Percentiles rank a stretch among this genome's conserved stretches.
Conservation (phyloP, 2,113 vertebrate species). For the Phaethon lepturus region DNA sequence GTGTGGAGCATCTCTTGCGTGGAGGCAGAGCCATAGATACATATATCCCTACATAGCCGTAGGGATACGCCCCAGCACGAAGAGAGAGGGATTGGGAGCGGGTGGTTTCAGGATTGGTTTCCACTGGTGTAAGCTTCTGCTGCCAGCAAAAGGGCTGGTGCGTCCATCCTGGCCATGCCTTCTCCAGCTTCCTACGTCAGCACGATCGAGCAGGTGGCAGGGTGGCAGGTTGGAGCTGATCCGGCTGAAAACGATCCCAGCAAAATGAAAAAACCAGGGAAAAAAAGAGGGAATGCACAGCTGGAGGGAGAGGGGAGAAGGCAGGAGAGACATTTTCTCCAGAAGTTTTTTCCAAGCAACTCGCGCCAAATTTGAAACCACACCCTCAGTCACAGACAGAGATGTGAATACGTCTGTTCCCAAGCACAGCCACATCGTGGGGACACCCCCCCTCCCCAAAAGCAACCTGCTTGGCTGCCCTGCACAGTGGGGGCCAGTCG, state of each 20-base stretch:
- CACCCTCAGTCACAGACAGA: slow-evolving; percentile 63
- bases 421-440: neutral
- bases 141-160: neutral
- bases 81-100: rapidly evolving
- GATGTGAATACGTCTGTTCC: slow-evolving; percentile 34
- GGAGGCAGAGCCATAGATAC: neutral
- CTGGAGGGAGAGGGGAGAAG: neutral
- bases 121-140: neutral
- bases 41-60: rapidly evolving
- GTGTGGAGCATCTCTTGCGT: neutral
- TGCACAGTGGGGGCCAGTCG: rapidly evolving
- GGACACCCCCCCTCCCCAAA: neutral
- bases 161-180: neutral
- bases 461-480: neutral
- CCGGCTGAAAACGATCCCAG: neutral
- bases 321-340: slow-evolving; percentile 2
- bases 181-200: neutral
- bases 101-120: neutral
- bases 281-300: neutral
- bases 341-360: slow-evolving; percentile 39
- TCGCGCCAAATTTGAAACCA: slow-evolving; percentile 15
- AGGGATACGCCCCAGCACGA: neutral
- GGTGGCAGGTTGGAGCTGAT: neutral
- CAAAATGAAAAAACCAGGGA: neutral
- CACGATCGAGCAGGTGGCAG: neutral